Conservation (phyloP, 2,113 vertebrate genomes). For the Rhynchomys soricoides region DNA sequence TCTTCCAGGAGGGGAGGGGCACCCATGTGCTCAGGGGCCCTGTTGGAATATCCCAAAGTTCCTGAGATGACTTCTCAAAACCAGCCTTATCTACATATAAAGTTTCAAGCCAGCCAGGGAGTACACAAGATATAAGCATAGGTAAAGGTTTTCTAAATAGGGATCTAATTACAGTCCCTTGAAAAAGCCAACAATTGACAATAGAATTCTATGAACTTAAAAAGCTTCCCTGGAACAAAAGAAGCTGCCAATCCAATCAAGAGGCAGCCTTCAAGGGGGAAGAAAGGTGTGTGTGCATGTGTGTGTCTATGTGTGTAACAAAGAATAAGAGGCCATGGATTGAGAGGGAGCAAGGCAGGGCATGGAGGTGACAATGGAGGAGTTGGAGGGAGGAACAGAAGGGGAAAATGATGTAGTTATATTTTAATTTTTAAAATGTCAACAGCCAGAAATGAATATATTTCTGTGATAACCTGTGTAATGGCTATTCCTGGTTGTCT, state of each 20-base stretch:
- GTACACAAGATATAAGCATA: not conserved
- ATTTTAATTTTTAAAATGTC: not conserved
- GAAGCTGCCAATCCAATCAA: not conserved
- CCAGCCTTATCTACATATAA: not conserved
- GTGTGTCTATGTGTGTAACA: not conserved
- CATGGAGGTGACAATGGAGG: not conserved
- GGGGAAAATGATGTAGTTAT: not conserved
- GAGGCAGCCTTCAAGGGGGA: not conserved
- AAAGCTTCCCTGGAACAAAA: not conserved
- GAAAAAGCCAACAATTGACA: not conserved
- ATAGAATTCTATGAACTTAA: not conserved
- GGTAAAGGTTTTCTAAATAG: not conserved
- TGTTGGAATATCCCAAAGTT: too few species aligned
- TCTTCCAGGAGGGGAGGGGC: too few species aligned
- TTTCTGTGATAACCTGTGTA: not conserved
- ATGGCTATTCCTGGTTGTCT: too few species aligned
- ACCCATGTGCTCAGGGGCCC: too few species aligned
- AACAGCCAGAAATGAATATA: not conserved
- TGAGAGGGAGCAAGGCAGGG: not conserved
- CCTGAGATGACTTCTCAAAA: too few species aligned
- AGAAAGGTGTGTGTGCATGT: not conserved
- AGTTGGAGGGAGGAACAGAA: not conserved
- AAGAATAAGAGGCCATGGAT: not conserved
- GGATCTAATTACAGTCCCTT: not conserved
- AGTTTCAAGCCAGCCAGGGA: not conserved